Evolutionary conservation across 2,888 invertebrate species (phyloP).

Genomic region (Deilephila porcellus): DNA sequence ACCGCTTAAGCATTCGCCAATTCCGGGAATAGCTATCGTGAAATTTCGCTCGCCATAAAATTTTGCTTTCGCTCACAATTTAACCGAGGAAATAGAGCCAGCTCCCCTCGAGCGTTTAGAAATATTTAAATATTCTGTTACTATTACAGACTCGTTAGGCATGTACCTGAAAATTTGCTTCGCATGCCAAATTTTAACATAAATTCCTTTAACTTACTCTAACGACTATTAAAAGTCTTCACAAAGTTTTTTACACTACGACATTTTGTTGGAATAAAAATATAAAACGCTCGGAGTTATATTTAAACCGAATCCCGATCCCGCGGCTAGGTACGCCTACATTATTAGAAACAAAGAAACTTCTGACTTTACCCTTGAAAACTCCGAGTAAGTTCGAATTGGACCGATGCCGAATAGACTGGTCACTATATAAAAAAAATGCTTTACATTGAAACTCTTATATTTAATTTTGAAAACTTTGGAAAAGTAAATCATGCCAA

Average conservation of each 20-base stretch:
- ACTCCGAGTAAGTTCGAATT: constrained; percentile 19
- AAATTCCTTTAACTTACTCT: constrained; percentile 4
- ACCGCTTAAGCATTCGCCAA: constrained; percentile 1
- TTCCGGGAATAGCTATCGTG: not conserved
- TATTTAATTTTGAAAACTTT: not conserved
- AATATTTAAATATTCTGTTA: constrained; percentile 20
- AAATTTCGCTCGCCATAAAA: constrained; percentile 14
- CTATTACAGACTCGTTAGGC: constrained; percentile 23
- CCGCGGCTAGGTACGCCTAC: constrained; percentile 27
- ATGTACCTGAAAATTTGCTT: constrained; percentile 21
- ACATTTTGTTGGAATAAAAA: constrained; percentile 10
- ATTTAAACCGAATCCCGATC: constrained; percentile 4
- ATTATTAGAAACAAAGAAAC: constrained; percentile 23
- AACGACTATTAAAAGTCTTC: not conserved
- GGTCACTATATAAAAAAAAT: constrained; percentile 16
- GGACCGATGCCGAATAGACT: constrained; percentile 14
- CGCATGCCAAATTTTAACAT: not conserved
- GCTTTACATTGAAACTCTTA: not conserved
- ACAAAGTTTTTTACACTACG: constrained; percentile 16
- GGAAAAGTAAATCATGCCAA: not conserved
- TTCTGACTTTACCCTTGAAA: constrained; percentile 24
- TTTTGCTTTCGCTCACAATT: constrained; percentile 12
- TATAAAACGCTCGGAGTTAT: constrained; percentile 20
- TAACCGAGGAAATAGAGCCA: constrained; percentile 13
- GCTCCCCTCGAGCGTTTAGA: constrained; percentile 6